These are phyloP conservation scores for Trididemnum clinides DNA, from an alignment of 23 tunicate species.

Conservation along the genomic window DNA sequence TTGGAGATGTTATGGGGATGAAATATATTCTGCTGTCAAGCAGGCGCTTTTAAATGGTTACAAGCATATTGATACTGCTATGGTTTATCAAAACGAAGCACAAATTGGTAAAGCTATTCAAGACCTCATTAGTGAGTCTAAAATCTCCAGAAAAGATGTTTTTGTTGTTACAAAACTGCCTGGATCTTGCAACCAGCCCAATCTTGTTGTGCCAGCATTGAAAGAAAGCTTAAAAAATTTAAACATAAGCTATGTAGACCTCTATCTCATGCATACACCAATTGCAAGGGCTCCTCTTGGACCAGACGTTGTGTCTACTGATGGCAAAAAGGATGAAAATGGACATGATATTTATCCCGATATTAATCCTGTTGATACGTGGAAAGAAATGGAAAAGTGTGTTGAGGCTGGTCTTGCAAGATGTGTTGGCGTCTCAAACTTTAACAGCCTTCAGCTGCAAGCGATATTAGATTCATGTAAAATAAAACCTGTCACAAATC, in stretches of 20 bases:
- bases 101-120: constrained; percentile 80
- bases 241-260: constrained; percentile 70
- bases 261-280: constrained; percentile 87
- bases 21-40: constrained; percentile 50
- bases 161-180: constrained; percentile 83
- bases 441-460: constrained; percentile 67
- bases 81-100: constrained; percentile 60
- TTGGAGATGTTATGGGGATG: constrained; percentile 33
- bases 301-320: constrained; percentile 42
- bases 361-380: constrained; percentile 67
- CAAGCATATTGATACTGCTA: constrained; percentile 93
- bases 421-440: constrained; percentile 89
- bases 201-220: constrained; percentile 72
- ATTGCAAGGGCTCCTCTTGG: constrained; percentile 54
- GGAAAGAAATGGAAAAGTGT: constrained; percentile 98
- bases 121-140: constrained; percentile 37
- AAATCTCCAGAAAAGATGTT: constrained; percentile 64
- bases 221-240: constrained; percentile 57
- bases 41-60: constrained; percentile 69
- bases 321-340: constrained; percentile 45
- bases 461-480: constrained; percentile 58
- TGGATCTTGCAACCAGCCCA: constrained; percentile 63
- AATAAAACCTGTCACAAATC: constrained; percentile 92
- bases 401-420: constrained; percentile 66
- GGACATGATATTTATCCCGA: constrained; percentile 58